Evolutionary conservation across 2,888 invertebrate species (phyloP).

Genomic region (Halocaridina rubra): DNA sequence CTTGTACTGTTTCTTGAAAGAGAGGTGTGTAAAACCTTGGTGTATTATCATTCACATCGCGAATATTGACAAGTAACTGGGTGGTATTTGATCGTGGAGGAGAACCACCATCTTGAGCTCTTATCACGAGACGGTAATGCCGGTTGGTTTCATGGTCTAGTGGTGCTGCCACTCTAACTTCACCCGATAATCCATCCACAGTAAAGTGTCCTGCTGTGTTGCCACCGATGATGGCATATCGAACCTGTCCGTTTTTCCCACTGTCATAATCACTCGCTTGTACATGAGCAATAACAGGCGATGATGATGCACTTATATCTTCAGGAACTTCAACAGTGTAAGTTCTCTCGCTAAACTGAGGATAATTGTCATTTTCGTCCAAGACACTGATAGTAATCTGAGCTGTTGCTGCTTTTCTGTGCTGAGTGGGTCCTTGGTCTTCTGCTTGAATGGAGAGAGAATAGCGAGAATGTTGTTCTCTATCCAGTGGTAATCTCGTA

Average conservation of each 20-base stretch:
- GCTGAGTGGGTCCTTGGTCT: constrained; percentile 85
- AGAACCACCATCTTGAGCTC: constrained; percentile 95
- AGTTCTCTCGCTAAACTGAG: constrained; percentile 89
- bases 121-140: constrained; percentile 87
- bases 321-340: constrained; percentile 90
- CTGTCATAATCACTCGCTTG: constrained; percentile 92
- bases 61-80: constrained; percentile 89
- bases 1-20: constrained; percentile 92
- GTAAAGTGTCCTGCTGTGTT: constrained; percentile 94
- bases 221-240: constrained; percentile 95
- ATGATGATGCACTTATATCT: constrained; percentile 85
- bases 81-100: constrained; percentile 95
- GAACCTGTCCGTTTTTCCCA: constrained; percentile 90
- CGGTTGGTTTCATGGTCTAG: constrained; percentile 89
- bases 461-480: constrained; percentile 89
- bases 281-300: constrained; percentile 85
- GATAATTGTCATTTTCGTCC: constrained; percentile 94
- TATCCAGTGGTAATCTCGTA: constrained; percentile 82
- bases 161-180: constrained; percentile 86
- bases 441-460: constrained; percentile 86
- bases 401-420: constrained; percentile 84
- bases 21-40: constrained; percentile 91
- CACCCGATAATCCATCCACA: constrained; percentile 92
- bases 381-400: constrained; percentile 84
- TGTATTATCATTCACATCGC: constrained; percentile 94